Base-by-base conservation (phyloP, 2,888 invertebrate species). In the Sinodicranocentrus sp. region DNA sequence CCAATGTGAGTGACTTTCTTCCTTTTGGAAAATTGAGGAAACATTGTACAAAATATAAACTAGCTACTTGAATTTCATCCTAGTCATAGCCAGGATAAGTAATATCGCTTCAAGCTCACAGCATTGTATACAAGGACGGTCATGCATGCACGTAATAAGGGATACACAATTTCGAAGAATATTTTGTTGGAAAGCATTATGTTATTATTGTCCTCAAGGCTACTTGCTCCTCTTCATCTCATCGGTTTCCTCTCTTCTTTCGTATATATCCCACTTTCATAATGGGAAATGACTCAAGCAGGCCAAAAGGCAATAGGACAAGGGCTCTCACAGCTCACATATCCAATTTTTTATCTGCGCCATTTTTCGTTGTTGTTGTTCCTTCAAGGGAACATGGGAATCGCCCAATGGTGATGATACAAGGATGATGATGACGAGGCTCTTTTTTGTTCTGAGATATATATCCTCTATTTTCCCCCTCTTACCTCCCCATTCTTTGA, bases 11-110 rank as follows among this genome's bases (percentile, higher is more conserved):
- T 65, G 44, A 67, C 44, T 44, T 67, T 67, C 43, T 44, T 17
- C 6, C 2, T 21, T 8, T 39, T 33, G 19, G 43, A 67, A n/a
- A 63, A 43, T 10, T 21, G 33, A 33, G 6, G 25, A 59, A 43
- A 44, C 63, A 43, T 59, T 33, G 28, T n/a, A n/a, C 21, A 72
- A 72, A 61, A 72, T 72, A 72, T 43, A 72, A 72, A 72, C 72
- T 43, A 28, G 44, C 43, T 39, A 72, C 72, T 72, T 39, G 59
- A 23, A 33, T 1, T 39, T 39, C 57, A 33, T n/a, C n/a, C n/a
- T n/a, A n/a, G n/a, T n/a, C n/a, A n/a, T n/a, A n/a, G n/a, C n/a
- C n/a, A n/a, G n/a, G n/a, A n/a, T n/a, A n/a, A n/a, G n/a, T n/a
- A n/a, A n/a, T n/a, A n/a, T n/a, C n/a, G n/a, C n/a, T n/a, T n/a